Evolutionary conservation across 2,888 invertebrate species (phyloP).

Genomic region (Apoda limacodes): DNA sequence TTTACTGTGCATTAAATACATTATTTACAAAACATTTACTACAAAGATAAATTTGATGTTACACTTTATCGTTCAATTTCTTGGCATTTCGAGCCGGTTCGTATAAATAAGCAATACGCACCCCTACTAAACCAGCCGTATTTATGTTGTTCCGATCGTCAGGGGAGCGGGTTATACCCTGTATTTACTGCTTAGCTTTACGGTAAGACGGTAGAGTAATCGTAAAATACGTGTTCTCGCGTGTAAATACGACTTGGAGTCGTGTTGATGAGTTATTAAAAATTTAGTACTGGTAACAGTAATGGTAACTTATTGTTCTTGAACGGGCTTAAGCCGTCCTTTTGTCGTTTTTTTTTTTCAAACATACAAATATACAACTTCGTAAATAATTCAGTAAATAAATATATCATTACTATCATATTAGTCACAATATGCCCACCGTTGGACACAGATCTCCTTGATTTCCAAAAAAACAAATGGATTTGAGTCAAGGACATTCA

Average conservation of each 20-base stretch:
- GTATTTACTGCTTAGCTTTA: slow-evolving; percentile 23
- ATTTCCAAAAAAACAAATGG: too few species aligned
- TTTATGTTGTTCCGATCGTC: slow-evolving; percentile 22
- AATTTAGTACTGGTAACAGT: background rate
- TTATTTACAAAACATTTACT: too few species aligned
- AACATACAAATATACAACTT: too few species aligned
- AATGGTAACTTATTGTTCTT: background rate
- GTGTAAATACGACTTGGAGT: slow-evolving; percentile 20
- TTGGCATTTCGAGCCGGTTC: slow-evolving; percentile 21
- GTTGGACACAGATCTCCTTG: too few species aligned
- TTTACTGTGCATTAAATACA: slow-evolving; percentile 2
- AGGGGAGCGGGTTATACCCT: slow-evolving; percentile 5
- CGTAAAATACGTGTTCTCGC: slow-evolving; percentile 15
- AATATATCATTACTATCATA: too few species aligned
- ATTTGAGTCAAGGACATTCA: too few species aligned
- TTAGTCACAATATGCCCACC: too few species aligned
- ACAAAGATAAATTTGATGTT: too few species aligned
- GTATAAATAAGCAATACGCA: slow-evolving; percentile 20
- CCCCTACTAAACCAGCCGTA: slow-evolving; percentile 23
- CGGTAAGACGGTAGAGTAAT: slow-evolving; percentile 2
- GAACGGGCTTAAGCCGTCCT: too few species aligned
- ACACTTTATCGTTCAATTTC: too few species aligned
- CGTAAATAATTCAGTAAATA: too few species aligned
- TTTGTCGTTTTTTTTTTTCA: too few species aligned
- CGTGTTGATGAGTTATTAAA: slow-evolving; percentile 6